phyloP scores from a whole-genome alignment of 2,797 vertebrate genomes.

The Myotis planiceps region DNA sequence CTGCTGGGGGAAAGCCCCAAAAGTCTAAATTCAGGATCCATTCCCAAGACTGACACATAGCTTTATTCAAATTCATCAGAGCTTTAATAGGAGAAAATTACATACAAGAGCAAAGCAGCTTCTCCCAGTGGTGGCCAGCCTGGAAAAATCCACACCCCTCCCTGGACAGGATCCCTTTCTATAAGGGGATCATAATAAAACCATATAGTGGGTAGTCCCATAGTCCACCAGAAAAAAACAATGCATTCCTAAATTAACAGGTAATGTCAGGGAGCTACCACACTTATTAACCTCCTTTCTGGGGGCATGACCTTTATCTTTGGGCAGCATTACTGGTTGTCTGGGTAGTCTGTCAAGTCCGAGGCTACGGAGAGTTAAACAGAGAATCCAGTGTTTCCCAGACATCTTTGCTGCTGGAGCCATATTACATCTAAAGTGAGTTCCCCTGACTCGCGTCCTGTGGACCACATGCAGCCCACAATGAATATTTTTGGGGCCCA shows the following conservation, averaged over 20 bases:
- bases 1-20: neutral
- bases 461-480: too few species aligned
- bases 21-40: neutral
- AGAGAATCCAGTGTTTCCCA: neutral
- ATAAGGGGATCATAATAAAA: neutral
- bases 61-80: neutral
- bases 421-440: neutral
- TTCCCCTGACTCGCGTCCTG: accelerated
- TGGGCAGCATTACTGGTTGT: neutral
- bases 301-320: neutral
- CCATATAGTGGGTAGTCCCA: neutral
- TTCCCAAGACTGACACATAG: neutral
- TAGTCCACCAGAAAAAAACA: neutral
- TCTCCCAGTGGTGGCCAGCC: neutral
- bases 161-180: neutral
- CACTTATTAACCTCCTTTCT: neutral
- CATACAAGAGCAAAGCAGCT: neutral
- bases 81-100: neutral
- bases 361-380: neutral
- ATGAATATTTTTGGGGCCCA: too few species aligned
- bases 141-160: neutral
- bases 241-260: neutral
- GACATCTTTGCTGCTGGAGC: neutral
- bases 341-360: neutral
- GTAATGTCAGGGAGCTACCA: neutral